phyloP scores from a whole-genome alignment of 2,113 vertebrate species.

The Rhynchopsitta pachyrhyncha region DNA sequence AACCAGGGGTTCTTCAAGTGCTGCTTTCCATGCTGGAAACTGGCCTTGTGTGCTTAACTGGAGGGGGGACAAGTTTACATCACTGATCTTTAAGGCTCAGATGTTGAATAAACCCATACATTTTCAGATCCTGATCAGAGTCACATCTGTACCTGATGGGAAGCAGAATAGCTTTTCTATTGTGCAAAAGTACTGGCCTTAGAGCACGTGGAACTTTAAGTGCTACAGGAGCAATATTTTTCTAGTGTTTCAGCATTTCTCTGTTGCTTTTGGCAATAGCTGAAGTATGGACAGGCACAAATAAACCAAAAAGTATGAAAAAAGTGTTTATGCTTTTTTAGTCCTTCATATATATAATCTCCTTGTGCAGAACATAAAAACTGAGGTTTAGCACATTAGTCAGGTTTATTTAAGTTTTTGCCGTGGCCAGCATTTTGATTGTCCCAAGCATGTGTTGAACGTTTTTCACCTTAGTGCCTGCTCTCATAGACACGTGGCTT shows the following conservation, averaged over 20 bases:
- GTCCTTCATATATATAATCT: slow-evolving; percentile 17
- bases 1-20: neutral
- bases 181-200: neutral
- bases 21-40: neutral
- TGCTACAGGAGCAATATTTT: slow-evolving; percentile 12
- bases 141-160: neutral
- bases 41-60: neutral
- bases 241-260: slow-evolving; percentile 35
- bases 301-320: neutral
- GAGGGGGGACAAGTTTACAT: neutral
- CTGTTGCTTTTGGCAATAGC: slow-evolving; percentile 44
- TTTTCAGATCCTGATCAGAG: neutral
- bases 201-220: neutral
- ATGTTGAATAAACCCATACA: neutral
- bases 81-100: neutral
- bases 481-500: neutral
- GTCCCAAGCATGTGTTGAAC: neutral
- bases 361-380: neutral
- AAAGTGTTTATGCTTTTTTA: slow-evolving; percentile 34
- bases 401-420: slow-evolving; percentile 29
- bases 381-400: slow-evolving; percentile 51
- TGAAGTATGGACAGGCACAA: neutral
- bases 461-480: neutral
- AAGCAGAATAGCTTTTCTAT: neutral
- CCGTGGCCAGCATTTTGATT: neutral